Evolutionary conservation across 1,140 invertebrate species (phyloP), one percentile per base, ranked within the genome.

Genomic region (Odontomachus brunneus): DNA sequence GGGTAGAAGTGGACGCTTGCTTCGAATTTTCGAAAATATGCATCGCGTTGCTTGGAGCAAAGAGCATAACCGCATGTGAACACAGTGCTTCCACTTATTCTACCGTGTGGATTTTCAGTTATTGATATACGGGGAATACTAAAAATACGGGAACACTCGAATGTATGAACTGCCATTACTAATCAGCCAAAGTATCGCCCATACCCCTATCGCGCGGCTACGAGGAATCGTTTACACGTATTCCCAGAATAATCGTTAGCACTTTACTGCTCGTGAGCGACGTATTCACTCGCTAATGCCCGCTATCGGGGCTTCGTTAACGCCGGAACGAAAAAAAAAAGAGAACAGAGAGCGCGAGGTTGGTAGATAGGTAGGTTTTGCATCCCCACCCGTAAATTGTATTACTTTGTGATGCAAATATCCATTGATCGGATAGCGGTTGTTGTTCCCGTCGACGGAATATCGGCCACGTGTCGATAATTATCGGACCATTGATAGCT

Each of bases 401-500:
- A 51, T 80, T 80, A 69, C 65, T 69, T 69, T 69, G 55, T 59
- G 24, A 81, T 72, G 53, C 51, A 81, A 71, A 81, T 60, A 33
- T 51, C 29, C 24, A 71, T 62, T 74, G 69, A 82, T 74, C 38
- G 44, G 14, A 2, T n/a, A 29, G 22, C 57, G 38, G 17, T 57
- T 44, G 55, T 71, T 29, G 48, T 29, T 12, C 57, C 26, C 53
- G 33, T 14, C 38, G 22, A 71, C 9, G 53, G 33, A 48, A 71
- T 75, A 19, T 66, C 15, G 48, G 3, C 26, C 38, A 4, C 51
- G 5, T 19, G 22, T 9, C 24, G 15, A 51, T 53, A 22, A 60
- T 72, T 72, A 33, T 57, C 67, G 29, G 22, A 38, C 66, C 66
- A 76, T 76, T n/a, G 38, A 49, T 44, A 33, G 26, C 26, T n/a